Base-by-base conservation (phyloP, 1,140 invertebrate species). In the Panagrolaimus sp. region DNA sequence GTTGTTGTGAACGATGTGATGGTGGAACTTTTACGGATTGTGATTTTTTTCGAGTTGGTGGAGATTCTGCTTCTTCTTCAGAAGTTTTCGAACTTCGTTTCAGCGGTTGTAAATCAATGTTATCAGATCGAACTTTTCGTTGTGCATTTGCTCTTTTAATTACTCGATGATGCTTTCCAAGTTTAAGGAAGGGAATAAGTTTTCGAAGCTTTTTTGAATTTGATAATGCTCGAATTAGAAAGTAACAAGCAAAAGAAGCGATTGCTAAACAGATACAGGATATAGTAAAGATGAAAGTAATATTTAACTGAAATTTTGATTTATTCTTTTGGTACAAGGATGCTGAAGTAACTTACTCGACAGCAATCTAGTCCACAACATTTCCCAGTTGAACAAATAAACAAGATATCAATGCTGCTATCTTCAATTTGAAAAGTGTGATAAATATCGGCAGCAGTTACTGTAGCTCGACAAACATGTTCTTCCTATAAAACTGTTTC, bases 331-430 rank as follows among this genome's bases (percentile, higher is more conserved):
- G n/a, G n/a, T n/a, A n/a, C n/a, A n/a, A n/a, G 16, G 25, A 51
- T 51, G 1, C 13, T 14, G 20, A 20, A 1, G 1, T 2, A 13
- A 57, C 51, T 57, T 23, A 57, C 51, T 11, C 27, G 51, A 57
- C 51, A 57, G 20, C 51, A 57, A 25, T 57, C 51, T 27, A 57
- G 27, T 1, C 51, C 51, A 27, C 51, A 57, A 57, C 51, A 57
- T 25, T 27, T 57, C 8, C 51, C 51, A 11, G 31, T 38, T 38
- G 51, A 57, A 57, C 51, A 57, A 20, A 57, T 25, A 25, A 57
- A 57, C 8, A 57, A 57, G 1, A 57, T 25, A 23, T 57, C 51
- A 20, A 57, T 27, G 4, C 20, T 57, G 5, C 20, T 27, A n/a
- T 57, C 51, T 20, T 57, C n/a, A 13, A 27, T 57, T 57, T 57